phyloP scores from a whole-genome alignment of 2,113 vertebrate species.

The Hipposideros armiger region DNA sequence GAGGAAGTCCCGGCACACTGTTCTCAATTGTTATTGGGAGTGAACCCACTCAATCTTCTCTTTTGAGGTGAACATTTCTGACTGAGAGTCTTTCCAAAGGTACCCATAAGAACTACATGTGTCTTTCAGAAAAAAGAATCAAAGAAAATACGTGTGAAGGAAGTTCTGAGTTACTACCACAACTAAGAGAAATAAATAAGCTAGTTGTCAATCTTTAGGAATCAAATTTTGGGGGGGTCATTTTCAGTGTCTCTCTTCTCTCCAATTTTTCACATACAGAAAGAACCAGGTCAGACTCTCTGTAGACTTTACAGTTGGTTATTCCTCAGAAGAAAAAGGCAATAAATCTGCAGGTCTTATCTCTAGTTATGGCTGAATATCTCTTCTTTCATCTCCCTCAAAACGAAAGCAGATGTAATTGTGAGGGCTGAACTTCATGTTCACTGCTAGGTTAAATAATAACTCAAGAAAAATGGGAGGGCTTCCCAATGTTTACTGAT shows the following conservation, averaged over 20 bases:
- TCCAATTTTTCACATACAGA: slow-evolving; percentile 40
- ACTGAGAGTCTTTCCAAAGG: slow-evolving; percentile 13
- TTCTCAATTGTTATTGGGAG: neutral
- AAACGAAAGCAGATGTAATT: neutral
- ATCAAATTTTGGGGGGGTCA: neutral
- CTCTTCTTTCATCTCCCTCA: neutral
- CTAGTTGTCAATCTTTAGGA: slow-evolving; percentile 34
- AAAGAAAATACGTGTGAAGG: neutral
- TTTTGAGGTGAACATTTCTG: slow-evolving; percentile 50
- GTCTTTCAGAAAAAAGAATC: neutral
- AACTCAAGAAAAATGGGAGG: neutral
- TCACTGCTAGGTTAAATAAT: slow-evolving; percentile 37
- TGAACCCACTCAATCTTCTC: neutral
- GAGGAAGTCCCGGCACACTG: neutral
- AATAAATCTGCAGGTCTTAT: neutral
- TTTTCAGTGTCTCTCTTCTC: neutral
- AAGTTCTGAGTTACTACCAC: neutral
- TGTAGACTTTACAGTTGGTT: neutral
- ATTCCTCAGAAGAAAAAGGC: neutral
- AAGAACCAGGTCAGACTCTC: slow-evolving; percentile 21
- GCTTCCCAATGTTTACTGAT: neutral
- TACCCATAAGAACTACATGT: neutral
- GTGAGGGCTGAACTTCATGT: neutral
- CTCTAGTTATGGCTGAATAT: neutral
- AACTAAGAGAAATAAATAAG: slow-evolving; percentile 38